phyloP scores from a whole-genome alignment of 2,888 invertebrate species.

The Xanthorhoe designata region DNA sequence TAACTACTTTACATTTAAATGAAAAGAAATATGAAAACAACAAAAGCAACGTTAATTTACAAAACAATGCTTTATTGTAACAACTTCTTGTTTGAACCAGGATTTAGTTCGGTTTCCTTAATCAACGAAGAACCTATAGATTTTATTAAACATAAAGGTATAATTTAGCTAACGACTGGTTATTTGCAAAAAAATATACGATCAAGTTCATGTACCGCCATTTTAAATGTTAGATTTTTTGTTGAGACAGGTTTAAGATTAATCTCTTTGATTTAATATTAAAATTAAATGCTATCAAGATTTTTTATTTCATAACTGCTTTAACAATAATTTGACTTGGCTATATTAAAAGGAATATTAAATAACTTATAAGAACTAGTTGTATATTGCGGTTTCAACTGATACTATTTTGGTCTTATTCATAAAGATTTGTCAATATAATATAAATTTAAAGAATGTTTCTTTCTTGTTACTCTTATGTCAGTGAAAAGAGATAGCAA shows the following conservation, averaged over 20 bases:
- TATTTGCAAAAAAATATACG: constrained; percentile 6
- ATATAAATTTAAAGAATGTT: no score
- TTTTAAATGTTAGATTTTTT: constrained; percentile 15
- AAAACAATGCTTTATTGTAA: no score
- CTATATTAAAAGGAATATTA: neutral
- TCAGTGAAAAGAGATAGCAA: no score
- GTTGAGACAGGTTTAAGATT: constrained; percentile 8
- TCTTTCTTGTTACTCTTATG: no score
- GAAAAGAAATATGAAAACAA: no score
- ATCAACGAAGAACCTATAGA: constrained; percentile 1
- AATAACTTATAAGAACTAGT: neutral
- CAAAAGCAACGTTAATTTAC: no score
- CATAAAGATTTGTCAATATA: no score
- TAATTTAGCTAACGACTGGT: constrained; percentile 2
- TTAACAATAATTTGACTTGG: neutral
- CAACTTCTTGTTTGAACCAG: constrained; percentile 5
- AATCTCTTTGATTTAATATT: constrained; percentile 2
- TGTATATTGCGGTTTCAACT: neutral
- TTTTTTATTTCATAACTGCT: neutral
- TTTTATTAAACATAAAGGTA: constrained; percentile 4
- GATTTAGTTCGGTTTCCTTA: constrained; percentile 10
- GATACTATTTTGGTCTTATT: no score
- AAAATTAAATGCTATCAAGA: constrained; percentile 6
- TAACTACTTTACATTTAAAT: no score
- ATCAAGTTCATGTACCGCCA: constrained; percentile 5